These are phyloP conservation scores for Chrysaora quinquecirrha DNA, from an alignment of 30 jellyfish, hydroid and myxozoan genomes.

Conservation along the genomic window DNA sequence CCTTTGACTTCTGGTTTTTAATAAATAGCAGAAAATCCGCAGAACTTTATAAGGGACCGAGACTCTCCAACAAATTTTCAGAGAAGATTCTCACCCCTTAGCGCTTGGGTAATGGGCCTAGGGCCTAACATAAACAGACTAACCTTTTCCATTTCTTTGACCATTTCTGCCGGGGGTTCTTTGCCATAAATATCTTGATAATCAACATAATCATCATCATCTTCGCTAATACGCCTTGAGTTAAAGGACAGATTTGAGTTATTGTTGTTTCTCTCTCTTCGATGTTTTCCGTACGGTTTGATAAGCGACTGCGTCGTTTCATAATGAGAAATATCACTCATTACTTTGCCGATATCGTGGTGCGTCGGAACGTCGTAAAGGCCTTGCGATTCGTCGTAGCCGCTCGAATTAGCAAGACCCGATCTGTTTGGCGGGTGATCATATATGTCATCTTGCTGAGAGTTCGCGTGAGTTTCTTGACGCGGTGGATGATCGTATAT, in stretches of 20 bases:
- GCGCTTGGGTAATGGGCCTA: too few relatives aligned
- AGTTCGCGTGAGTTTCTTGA: background rate
- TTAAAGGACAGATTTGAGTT: background rate
- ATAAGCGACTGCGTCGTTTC: slow-evolving; percentile 44
- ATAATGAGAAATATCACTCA: slow-evolving; percentile 54
- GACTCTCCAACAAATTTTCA: too few relatives aligned
- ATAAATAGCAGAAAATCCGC: too few relatives aligned
- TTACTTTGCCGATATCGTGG: slow-evolving; percentile 72
- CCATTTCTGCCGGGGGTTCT: slow-evolving; percentile 87
- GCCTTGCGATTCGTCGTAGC: background rate
- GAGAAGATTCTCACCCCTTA: too few relatives aligned
- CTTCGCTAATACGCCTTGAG: background rate
- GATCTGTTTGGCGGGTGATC: slow-evolving; percentile 3
- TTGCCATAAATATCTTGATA: slow-evolving; percentile 92
- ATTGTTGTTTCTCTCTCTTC: background rate
- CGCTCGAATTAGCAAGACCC: background rate
- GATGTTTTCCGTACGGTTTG: slow-evolving; percentile 47
- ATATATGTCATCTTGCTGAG: slow-evolving; percentile 32
- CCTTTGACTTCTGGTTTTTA: too few relatives aligned
- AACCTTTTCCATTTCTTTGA: slow-evolving; percentile 80
- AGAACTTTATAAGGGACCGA: too few relatives aligned
- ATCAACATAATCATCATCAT: slow-evolving; percentile 93
- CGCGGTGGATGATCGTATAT: slow-evolving; percentile 35
- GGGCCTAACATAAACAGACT: slow-evolving; percentile 49
- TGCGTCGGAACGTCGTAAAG: slow-evolving; percentile 73